Evolutionary conservation across 1,140 invertebrate species (phyloP), one percentile per base, ranked within the genome.

Genomic region (Harpegnathos saltator): DNA sequence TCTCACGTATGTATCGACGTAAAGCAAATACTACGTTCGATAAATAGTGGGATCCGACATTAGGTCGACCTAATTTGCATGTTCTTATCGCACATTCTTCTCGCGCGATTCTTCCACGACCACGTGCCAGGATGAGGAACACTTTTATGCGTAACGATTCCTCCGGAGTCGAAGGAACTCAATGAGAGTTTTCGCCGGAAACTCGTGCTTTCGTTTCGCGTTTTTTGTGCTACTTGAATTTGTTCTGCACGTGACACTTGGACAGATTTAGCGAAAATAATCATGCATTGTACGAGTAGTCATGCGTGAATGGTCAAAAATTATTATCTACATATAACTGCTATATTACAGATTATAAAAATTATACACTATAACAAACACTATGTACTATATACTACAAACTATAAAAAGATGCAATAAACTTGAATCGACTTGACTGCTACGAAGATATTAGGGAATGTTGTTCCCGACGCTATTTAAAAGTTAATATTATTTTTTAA

Each of bases 21-120:
- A 86, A 91, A 91, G 87, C 89, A 89, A 91, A 90, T 89, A 87
- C 83, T 88, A 82, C 71, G 84, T 90, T 91, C 85, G 86, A 90
- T 91, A 92, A 92, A 92, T 92, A 92, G 85, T 73, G 85, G 89
- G 90, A 92, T 92, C 87, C 88, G 85, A 84, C 68, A 92, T 92
- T 91, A 92, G 89, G 88, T 85, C 84, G 92, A 91, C 91, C 92
- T 89, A 92, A 92, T 92, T 93, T 84, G 62, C 22, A 14, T 50
- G 62, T 44, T 33, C 38, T 73, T 50, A 74, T 59, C 54, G 14
- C 22, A 15, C 54, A 58, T 44, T 9, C 38, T 73, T 56, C 74
- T 63, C 54, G 14, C 17, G 48, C 73, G 58, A 50, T 58, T 26
- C 1, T 63, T 4, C 26, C 17, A n/a, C 38, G 29, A 38, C 26